Conservation (phyloP, 2,797 vertebrate species). For the Urosaurus nigricauda region DNA sequence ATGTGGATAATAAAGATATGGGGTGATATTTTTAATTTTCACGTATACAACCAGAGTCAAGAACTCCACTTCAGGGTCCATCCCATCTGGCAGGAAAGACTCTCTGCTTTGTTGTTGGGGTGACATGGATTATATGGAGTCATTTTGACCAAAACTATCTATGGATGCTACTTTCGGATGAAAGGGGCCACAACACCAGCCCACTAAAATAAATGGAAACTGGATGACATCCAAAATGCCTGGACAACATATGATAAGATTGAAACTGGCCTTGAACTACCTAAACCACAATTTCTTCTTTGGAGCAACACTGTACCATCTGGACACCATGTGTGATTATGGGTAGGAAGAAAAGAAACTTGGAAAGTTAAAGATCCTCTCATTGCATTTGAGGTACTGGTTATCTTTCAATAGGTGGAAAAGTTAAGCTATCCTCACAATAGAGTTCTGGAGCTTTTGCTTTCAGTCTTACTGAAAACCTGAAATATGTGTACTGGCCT, state of each 20-base stretch:
- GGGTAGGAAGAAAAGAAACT: not conserved
- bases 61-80: slow-evolving; percentile 33
- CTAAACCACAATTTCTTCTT: slow-evolving; percentile 64
- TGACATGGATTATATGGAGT: slow-evolving; percentile 66
- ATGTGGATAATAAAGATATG: slow-evolving; percentile 18
- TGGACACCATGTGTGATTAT: slow-evolving; percentile 67
- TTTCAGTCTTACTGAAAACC: not conserved
- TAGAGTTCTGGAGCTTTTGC: not conserved
- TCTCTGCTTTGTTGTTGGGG: slow-evolving; percentile 58
- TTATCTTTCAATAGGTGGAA: slow-evolving; percentile 6
- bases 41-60: slow-evolving; percentile 48
- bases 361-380: slow-evolving; percentile 39
- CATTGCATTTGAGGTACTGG: slow-evolving; percentile 21
- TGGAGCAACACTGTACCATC: slow-evolving; percentile 50
- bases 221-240: slow-evolving; percentile 67
- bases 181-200: slow-evolving; percentile 62
- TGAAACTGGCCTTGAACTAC: slow-evolving; percentile 67
- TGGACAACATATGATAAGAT: slow-evolving; percentile 72
- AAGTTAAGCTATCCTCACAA: not conserved
- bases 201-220: slow-evolving; percentile 68
- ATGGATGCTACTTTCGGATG: slow-evolving; percentile 64
- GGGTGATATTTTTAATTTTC: not conserved
- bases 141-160: slow-evolving; percentile 50
- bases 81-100: slow-evolving; percentile 43
- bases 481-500: not conserved